Evolutionary conservation across 2,888 invertebrate genomes (phyloP).

Genomic region (Flexamia atlantica): DNA sequence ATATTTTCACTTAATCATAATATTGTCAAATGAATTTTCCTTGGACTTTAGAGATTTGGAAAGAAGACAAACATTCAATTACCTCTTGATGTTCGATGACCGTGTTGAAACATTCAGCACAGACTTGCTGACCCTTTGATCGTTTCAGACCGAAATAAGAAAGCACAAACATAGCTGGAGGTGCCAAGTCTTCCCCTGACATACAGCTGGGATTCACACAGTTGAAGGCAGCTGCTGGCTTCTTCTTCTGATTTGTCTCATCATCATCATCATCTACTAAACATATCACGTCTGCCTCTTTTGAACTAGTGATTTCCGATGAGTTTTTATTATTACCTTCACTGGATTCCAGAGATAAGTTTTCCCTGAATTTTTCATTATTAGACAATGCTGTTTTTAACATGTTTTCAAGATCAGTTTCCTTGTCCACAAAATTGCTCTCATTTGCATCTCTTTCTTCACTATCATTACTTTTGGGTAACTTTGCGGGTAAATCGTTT

Average conservation of each 20-base stretch:
- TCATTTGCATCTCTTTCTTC: background rate
- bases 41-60: no score
- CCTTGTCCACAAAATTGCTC: background rate
- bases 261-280: conserved; percentile 59
- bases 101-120: conserved; percentile 73
- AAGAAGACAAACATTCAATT: background rate
- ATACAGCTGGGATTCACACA: conserved; percentile 68
- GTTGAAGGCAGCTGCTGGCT: background rate
- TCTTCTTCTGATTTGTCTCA: background rate
- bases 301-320: background rate
- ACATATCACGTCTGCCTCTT: conserved; percentile 36
- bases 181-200: conserved; percentile 64
- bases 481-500: background rate
- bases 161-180: conserved; percentile 69
- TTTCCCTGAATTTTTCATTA: conserved; percentile 31
- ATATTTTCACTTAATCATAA: no score
- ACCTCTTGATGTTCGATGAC: conserved; percentile 73
- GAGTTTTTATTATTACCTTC: background rate
- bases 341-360: background rate
- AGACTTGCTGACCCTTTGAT: conserved; percentile 74
- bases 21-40: no score
- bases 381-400: conserved; percentile 1
- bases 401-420: conserved; percentile 34
- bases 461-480: background rate
- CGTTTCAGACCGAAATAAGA: conserved; percentile 74